Evolutionary conservation across 2,888 invertebrate species (phyloP), one percentile per base, ranked within the genome.

Genomic region (Ectemnius cavifrons): DNA sequence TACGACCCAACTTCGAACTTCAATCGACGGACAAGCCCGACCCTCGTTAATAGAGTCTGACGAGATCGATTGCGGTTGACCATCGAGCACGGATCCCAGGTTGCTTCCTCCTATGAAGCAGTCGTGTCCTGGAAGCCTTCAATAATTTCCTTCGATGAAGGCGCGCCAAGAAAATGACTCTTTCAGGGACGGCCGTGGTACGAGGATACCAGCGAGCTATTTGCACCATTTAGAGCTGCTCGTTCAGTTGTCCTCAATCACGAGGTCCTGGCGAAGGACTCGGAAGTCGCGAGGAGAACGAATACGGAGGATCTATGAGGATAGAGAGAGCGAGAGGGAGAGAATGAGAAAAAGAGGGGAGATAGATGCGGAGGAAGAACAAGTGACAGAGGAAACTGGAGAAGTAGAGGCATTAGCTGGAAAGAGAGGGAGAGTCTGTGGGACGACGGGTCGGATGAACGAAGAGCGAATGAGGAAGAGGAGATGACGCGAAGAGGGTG

Each of bases 271-370:
- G 70, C 73, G 75, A 81, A 81, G 83, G 81, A 81, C 79, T 78
- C 75, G 77, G 68, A 79, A 77, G 73, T 79, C 59, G 58, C 47
- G 11, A 57, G 47, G 16, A 49, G 60, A 62, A 57, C 63, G 67
- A 47, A 11, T 37, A 23, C 23, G 37, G 37, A 37, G 37, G 37
- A 37, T 37, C 37, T 37, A 37, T 8, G 8, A 37, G 37, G 37
- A 66, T 68, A 59, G 71, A 80, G 77, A 80, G 84, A 78, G 80
- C 79, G 78, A 77, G 81, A 80, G 82, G 84, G 80, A 83, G 72
- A 66, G 70, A 66, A 2, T 16, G 71, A 71, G 73, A 73, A 68
- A 69, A 80, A 73, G 78, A 79, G 77, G 75, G 64, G 70, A 79
- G 71, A 74, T 75, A 81, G 47, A 28, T 18, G 16, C 16, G 37